A percentile compares a stretch with the other conserved stretches of the same genome.
Conservation (phyloP, 2,888 invertebrate genomes). For the Horisme vitalbata region DNA sequence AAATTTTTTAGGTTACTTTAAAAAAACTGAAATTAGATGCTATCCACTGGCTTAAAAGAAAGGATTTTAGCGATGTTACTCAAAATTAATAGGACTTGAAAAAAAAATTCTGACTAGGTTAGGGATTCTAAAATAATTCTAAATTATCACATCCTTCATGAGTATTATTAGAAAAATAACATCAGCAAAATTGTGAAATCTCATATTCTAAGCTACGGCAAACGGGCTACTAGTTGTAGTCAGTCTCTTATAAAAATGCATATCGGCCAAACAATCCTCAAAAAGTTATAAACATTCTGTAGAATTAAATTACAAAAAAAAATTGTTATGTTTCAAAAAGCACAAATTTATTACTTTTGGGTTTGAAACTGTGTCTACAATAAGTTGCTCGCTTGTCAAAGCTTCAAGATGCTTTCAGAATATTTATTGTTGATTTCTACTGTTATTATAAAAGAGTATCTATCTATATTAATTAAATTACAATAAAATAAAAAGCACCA, state of each 20-base stretch:
- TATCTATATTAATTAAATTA: slow-evolving; percentile 14
- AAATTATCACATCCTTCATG: slow-evolving; percentile 34
- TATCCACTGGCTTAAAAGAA: slow-evolving; percentile 54
- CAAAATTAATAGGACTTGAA: slow-evolving; percentile 52
- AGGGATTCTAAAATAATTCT: slow-evolving; percentile 36
- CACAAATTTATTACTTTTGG: not conserved
- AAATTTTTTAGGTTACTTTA: not conserved
- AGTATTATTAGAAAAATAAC: slow-evolving; percentile 20
- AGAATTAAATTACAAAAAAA: no score
- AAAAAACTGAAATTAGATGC: slow-evolving; percentile 39
- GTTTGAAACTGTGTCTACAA: slow-evolving; percentile 14
- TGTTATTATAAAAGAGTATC: slow-evolving; percentile 14
- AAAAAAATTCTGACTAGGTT: slow-evolving; percentile 62
- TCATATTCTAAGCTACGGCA: slow-evolving; percentile 5
- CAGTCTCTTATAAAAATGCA: slow-evolving; percentile 18
- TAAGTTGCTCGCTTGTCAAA: slow-evolving; percentile 18
- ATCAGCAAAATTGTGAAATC: slow-evolving; percentile 3
- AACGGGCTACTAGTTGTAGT: slow-evolving; percentile 14
- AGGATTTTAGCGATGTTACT: slow-evolving; percentile 37
- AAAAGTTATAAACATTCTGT: no score
- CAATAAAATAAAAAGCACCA: slow-evolving; percentile 20
- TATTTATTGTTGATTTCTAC: not conserved
- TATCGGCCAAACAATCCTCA: slow-evolving; percentile 13
- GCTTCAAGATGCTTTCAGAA: not conserved
- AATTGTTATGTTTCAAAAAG: no score